Conservation (phyloP, 2,113 vertebrate species). For the Sander vitreus region DNA sequence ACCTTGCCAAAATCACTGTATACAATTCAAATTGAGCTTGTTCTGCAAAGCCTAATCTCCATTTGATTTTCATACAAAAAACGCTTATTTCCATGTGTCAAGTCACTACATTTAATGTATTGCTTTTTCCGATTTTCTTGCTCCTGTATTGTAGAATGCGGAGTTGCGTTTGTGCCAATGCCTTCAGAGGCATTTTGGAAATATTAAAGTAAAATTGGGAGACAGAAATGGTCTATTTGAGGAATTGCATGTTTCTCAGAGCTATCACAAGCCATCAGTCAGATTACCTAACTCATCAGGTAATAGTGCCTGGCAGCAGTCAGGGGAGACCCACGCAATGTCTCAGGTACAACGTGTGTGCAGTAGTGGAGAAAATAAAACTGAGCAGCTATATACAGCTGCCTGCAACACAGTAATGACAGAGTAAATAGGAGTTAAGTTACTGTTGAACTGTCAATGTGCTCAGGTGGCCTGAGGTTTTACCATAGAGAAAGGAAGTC, state of each 20-base stretch:
- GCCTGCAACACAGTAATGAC: slow-evolving; percentile 40
- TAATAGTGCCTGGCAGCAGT: slow-evolving; percentile 70
- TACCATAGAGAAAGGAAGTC: slow-evolving; percentile 9
- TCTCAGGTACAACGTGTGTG: slow-evolving; percentile 43
- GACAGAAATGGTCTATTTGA: slow-evolving; percentile 78
- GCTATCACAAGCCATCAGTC: slow-evolving; percentile 78
- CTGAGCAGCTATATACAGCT: slow-evolving; percentile 19
- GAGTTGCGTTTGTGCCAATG: slow-evolving; percentile 33
- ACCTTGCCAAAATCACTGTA: slow-evolving; percentile 50
- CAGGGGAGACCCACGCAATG: slow-evolving; percentile 42
- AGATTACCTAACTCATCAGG: slow-evolving; percentile 59
- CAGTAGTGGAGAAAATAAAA: slow-evolving; percentile 10
- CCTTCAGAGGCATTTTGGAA: slow-evolving; percentile 59
- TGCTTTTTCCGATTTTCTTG: slow-evolving; percentile 46
- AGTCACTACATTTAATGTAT: slow-evolving; percentile 60
- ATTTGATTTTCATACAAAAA: slow-evolving; percentile 71
- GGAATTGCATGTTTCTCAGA: slow-evolving; percentile 66
- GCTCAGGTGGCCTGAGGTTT: slow-evolving; percentile 28
- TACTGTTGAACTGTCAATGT: slow-evolving; percentile 38
- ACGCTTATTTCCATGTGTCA: slow-evolving; percentile 66
- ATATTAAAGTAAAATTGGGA: slow-evolving; percentile 75
- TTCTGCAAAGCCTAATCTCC: slow-evolving; percentile 57
- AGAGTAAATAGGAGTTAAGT: slow-evolving; percentile 46
- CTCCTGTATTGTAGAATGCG: slow-evolving; percentile 24
- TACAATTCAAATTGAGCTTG: slow-evolving; percentile 53